These are phyloP conservation scores for Lathronympha strigana DNA, from an alignment of 2,888 invertebrate genomes.

Conservation along the genomic window DNA sequence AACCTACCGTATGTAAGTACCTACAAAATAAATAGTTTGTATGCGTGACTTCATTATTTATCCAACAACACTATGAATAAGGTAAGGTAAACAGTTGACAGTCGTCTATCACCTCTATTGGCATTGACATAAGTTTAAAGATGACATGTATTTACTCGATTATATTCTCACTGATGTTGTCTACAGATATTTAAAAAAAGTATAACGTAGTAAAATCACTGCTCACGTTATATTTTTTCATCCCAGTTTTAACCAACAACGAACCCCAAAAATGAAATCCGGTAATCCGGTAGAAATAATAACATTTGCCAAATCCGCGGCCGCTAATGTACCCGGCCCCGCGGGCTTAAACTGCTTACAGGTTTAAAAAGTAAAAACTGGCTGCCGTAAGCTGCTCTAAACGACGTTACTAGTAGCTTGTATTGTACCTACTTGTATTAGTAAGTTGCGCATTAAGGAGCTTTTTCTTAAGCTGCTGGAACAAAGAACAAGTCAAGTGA, in stretches of 20 bases:
- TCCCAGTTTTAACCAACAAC: conserved; percentile 7
- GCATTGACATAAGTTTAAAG: too few species aligned
- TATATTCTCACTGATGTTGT: too few species aligned
- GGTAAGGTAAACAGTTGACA: too few species aligned
- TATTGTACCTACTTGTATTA: conserved; percentile 5
- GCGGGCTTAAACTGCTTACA: conserved; percentile 70
- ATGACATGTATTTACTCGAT: too few species aligned
- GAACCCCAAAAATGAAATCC: conserved; percentile 47
- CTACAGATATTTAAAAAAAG: too few species aligned
- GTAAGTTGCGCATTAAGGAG: conserved; percentile 1
- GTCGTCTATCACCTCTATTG: too few species aligned
- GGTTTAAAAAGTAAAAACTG: conserved; percentile 20
- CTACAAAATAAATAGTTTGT: too few species aligned
- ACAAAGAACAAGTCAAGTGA: not conserved
- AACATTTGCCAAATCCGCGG: conserved; percentile 68
- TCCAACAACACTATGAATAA: too few species aligned
- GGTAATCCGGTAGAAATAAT: conserved; percentile 66
- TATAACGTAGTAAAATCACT: too few species aligned
- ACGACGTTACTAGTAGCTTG: conserved; percentile 15
- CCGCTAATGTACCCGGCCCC: conserved; percentile 70
- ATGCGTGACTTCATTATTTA: too few species aligned
- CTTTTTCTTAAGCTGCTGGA: conserved; percentile 14
- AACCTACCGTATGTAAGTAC: too few species aligned
- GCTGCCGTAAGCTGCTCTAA: conserved; percentile 50
- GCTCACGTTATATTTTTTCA: too few species aligned